Base-by-base conservation (phyloP, 2,797 vertebrate species). In the Furcifer pardalis region DNA sequence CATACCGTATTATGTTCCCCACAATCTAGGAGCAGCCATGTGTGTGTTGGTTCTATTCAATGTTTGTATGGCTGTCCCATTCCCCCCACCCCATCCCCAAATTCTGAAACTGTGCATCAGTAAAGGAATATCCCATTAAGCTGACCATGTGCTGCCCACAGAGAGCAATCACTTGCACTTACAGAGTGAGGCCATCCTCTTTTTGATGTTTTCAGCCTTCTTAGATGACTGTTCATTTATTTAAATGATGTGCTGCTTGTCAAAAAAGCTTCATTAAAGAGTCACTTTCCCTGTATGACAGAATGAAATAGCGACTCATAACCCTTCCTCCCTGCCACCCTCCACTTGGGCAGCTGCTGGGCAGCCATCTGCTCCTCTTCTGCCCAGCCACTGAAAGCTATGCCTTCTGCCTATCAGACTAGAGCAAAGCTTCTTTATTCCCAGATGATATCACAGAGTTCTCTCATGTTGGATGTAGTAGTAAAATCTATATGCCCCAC, bases 201-300 rank as follows among this genome's bases (percentile, higher is more conserved):
- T 80, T 85, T 79, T 74, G 71, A 68, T 52, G 30, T 59, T 66
- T 49, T 66, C 35, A 56, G 44, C 77, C 30, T 30, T 75, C 71
- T 52, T 75, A 44, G 60, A 42, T 52, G 71, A 35, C 84, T 74
- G 13, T 52, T 85, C 60, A 74, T 85, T 85, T 75, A 59, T 74
- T 79, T 74, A 73, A 59, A 52, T 80, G 71, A 75, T 68, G 60
- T 59, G 44, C 30, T 44, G 35, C 66, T 80, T 30, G 19, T 80
- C 77, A 79, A 72, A 69, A 69, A 78, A 72, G 21, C 32, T 6
- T 21, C 21, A 72, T 84, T 79, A 84, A 79, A 79, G 69, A 79
- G 66, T 85, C 62, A 80, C 27, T 35, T 46, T 85, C 60, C 40
- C 44, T 7, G 1, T 66, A 40, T 68, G 46, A 59, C 4, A 59